Conservation (phyloP, 2,113 vertebrate species). For the Motacilla tschutschensis region DNA sequence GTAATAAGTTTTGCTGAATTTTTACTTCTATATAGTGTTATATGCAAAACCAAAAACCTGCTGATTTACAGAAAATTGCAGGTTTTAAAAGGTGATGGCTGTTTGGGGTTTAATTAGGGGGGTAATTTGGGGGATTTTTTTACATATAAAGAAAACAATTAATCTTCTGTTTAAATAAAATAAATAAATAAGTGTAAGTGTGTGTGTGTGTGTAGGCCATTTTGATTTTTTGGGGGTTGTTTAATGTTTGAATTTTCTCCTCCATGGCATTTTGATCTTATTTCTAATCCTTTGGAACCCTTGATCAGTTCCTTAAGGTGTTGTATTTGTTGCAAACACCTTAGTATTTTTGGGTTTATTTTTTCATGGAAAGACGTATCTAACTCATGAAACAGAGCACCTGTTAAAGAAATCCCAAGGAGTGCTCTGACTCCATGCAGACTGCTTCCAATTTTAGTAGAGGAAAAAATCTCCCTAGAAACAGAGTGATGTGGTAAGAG, state of each 20-base stretch:
- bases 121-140: not conserved
- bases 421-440: not conserved
- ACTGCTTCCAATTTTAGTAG: not conserved
- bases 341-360: not conserved
- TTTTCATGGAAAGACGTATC: not conserved
- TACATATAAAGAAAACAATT: not conserved
- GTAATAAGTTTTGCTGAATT: not conserved
- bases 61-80: not conserved
- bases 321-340: not conserved
- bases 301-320: not conserved
- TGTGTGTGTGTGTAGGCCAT: not conserved
- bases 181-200: no score
- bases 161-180: not conserved
- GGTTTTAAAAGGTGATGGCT: not conserved
- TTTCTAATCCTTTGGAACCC: not conserved
- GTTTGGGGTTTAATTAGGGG: not conserved
- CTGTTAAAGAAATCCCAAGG: not conserved
- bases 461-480: not conserved
- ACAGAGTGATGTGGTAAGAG: not conserved
- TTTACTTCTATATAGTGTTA: not conserved
- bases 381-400: not conserved
- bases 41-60: not conserved
- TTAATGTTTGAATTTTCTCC: constrained; percentile 18
- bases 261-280: constrained; percentile 9
- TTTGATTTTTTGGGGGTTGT: not conserved